A percentile compares a stretch with the other conserved stretches of the same genome.
phyloP scores from a whole-genome alignment of 1,140 invertebrate species.

The Cataglyphis hispanica region DNA sequence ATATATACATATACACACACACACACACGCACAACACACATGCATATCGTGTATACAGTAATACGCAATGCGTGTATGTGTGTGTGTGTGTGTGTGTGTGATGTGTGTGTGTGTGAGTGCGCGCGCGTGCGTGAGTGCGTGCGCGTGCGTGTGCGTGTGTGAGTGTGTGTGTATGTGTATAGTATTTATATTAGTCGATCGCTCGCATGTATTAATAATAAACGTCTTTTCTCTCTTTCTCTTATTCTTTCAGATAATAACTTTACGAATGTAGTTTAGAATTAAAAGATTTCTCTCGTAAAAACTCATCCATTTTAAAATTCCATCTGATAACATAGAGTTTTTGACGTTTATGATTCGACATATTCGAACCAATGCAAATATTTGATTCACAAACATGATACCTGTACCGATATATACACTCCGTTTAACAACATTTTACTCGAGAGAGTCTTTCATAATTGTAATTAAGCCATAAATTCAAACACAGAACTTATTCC shows the following conservation, averaged over 20 bases:
- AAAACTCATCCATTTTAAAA: background rate
- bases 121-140: too few relatives aligned
- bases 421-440: background rate
- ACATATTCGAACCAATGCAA: constrained; percentile 2
- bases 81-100: too few relatives aligned
- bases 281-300: background rate
- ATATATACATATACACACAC: too few relatives aligned
- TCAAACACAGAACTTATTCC: background rate
- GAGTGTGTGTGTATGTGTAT: too few relatives aligned
- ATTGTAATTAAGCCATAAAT: background rate
- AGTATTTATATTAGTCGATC: too few relatives aligned
- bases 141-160: too few relatives aligned
- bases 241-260: background rate
- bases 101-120: too few relatives aligned
- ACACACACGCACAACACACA: too few relatives aligned
- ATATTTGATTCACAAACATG: constrained; percentile 38
- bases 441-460: background rate
- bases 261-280: background rate
- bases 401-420: background rate
- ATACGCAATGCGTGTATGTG: too few relatives aligned
- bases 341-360: background rate
- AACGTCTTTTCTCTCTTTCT: background rate
- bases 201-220: background rate
- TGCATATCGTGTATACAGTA: too few relatives aligned
- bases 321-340: background rate